Conservation (phyloP, 30 jellyfish, hydroid and myxozoan species). For the Aurelia aurita region DNA sequence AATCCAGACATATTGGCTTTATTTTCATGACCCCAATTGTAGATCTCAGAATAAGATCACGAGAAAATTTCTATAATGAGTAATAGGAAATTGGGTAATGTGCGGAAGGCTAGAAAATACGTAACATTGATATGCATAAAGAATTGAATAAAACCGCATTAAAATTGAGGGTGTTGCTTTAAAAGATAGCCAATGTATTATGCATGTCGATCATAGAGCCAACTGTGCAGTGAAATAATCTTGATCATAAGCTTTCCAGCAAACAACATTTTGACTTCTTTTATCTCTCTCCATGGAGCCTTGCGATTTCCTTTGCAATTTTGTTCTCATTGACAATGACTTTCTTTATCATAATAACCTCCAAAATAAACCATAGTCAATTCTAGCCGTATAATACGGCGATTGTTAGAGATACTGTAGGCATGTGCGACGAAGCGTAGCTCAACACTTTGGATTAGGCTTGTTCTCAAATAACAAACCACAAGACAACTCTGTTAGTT, state of each 20-base stretch:
- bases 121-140: too few species aligned
- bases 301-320: slow-evolving; percentile 49
- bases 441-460: slow-evolving; percentile 46
- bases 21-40: too few species aligned
- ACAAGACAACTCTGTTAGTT: slow-evolving; percentile 63
- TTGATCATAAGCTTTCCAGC: slow-evolving; percentile 4
- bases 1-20: too few species aligned
- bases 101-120: too few species aligned
- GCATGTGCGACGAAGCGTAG: slow-evolving; percentile 57
- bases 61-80: too few species aligned
- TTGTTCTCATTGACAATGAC: slow-evolving; percentile 41
- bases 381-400: slow-evolving; percentile 1
- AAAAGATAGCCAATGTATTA: too few species aligned
- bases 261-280: slow-evolving; percentile 5
- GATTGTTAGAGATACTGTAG: slow-evolving; percentile 44
- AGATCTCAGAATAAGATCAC: too few species aligned
- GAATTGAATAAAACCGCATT: too few species aligned
- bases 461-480: slow-evolving; percentile 62
- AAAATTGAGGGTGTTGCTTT: too few species aligned
- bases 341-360: slow-evolving; percentile 30
- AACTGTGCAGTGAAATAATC: too few species aligned
- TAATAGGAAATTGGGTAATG: too few species aligned
- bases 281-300: slow-evolving; percentile 49
- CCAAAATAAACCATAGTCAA: slow-evolving; percentile 11
- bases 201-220: too few species aligned